These are phyloP conservation scores for Formica exsecta DNA, from an alignment of 1,140 invertebrate species.

Conservation along the genomic window DNA sequence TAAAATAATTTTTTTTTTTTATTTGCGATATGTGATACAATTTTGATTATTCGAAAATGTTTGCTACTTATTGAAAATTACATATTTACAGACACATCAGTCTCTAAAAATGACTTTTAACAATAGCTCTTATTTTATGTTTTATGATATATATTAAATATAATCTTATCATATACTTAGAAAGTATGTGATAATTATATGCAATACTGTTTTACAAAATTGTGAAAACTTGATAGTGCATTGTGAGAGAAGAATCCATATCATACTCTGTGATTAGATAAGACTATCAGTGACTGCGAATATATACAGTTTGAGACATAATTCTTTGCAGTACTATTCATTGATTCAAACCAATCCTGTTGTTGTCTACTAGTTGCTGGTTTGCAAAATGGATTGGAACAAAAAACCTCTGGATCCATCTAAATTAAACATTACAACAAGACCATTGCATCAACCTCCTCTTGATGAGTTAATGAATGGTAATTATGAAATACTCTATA, in stretches of 20 bases:
- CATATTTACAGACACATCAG: background rate
- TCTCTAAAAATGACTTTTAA: background rate
- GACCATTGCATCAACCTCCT: constrained; percentile 86
- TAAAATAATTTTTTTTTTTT: background rate
- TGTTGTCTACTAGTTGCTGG: background rate
- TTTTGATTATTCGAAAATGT: background rate
- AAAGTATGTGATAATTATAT: background rate
- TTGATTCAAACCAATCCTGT: background rate
- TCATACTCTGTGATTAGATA: constrained; percentile 36
- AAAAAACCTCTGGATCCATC: constrained; percentile 70
- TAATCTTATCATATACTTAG: background rate
- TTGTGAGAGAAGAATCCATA: background rate
- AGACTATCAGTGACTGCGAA: background rate
- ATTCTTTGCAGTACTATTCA: background rate
- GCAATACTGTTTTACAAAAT: background rate
- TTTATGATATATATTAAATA: background rate
- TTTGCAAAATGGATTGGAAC: constrained; percentile 26
- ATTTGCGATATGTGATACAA: background rate
- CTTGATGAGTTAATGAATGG: constrained; percentile 88
- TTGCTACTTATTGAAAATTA: background rate
- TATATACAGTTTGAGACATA: background rate
- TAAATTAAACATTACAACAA: constrained; percentile 84
- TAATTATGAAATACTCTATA: constrained; percentile 77
- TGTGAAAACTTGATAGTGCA: background rate
- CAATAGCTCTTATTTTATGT: background rate